Conservation (phyloP, 2,797 vertebrate genomes). For the Chelon auratus region DNA sequence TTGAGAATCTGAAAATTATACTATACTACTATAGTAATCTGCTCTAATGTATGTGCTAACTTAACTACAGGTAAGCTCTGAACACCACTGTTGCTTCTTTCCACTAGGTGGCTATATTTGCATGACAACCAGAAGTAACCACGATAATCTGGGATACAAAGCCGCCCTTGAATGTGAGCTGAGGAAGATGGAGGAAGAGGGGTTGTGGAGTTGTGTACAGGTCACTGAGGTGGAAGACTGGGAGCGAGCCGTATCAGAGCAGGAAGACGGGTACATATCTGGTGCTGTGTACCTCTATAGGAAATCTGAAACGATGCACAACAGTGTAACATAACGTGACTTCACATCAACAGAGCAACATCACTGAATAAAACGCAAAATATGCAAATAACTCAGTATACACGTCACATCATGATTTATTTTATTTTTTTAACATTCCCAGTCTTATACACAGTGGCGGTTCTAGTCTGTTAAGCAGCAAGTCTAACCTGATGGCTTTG, state of each 20-base stretch:
- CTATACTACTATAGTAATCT: too few relatives aligned
- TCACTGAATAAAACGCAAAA: neutral
- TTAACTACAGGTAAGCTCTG: neutral
- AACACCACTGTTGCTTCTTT: neutral
- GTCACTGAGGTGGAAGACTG: slow-evolving; percentile 83
- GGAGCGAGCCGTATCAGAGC: slow-evolving; percentile 86
- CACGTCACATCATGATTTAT: too few relatives aligned
- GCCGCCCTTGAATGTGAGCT: slow-evolving; percentile 79
- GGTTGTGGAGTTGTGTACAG: slow-evolving; percentile 81
- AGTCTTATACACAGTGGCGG: neutral
- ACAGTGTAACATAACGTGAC: too few relatives aligned
- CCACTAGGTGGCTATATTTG: slow-evolving; percentile 90
- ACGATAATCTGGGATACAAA: slow-evolving; percentile 87
- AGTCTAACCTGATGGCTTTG: too few relatives aligned
- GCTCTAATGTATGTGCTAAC: neutral
- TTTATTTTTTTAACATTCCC: neutral
- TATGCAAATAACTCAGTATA: neutral
- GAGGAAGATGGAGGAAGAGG: slow-evolving; percentile 80
- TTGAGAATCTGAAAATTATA: too few relatives aligned
- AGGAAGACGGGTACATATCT: slow-evolving; percentile 85
- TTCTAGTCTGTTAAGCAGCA: too few relatives aligned
- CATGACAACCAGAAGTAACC: slow-evolving; percentile 89
- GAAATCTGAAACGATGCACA: slow-evolving; percentile 27
- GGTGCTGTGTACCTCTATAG: slow-evolving; percentile 78
- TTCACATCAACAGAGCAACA: neutral